A percentile compares a stretch with the other conserved stretches of the same genome.
phyloP scores from a whole-genome alignment of 1,140 invertebrate species.

The Brachionus plicatilis region DNA sequence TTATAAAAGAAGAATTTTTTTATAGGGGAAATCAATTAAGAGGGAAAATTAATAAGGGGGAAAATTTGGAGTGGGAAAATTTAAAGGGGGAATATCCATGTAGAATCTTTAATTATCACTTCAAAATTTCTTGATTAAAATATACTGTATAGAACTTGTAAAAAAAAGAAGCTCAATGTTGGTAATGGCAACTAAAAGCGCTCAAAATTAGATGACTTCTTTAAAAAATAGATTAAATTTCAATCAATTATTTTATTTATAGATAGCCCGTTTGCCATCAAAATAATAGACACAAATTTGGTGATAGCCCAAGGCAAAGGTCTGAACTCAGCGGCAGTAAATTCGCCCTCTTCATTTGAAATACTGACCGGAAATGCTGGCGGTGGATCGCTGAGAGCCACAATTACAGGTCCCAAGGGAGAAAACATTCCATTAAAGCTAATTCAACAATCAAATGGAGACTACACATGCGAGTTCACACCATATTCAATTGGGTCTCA shows the following conservation, averaged over 20 bases:
- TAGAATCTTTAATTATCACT: no score
- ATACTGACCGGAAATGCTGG: constrained; percentile 37
- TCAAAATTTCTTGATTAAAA: no score
- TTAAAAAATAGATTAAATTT: no score
- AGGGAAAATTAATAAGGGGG: no score
- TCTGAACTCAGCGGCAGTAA: constrained; percentile 43
- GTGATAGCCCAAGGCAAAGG: constrained; percentile 45
- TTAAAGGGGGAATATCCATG: no score
- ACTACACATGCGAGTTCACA: constrained; percentile 26
- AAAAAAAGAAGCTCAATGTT: no score
- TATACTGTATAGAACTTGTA: no score
- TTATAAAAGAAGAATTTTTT: no score
- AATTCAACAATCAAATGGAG: constrained; percentile 11
- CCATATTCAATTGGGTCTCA: constrained; percentile 4
- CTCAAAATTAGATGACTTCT: no score
- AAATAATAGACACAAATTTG: constrained; percentile 48
- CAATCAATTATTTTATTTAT: background rate
- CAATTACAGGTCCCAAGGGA: constrained; percentile 14
- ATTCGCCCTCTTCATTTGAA: constrained; percentile 32
- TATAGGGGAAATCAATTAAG: no score
- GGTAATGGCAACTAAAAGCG: no score
- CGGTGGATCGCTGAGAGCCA: background rate
- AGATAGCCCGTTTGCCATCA: constrained; percentile 48
- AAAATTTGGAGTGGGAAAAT: no score
- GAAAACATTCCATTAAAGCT: constrained; percentile 7